These are phyloP conservation scores for Fragum whitleyi DNA, from an alignment of 2,888 invertebrate species.

Conservation along the genomic window DNA sequence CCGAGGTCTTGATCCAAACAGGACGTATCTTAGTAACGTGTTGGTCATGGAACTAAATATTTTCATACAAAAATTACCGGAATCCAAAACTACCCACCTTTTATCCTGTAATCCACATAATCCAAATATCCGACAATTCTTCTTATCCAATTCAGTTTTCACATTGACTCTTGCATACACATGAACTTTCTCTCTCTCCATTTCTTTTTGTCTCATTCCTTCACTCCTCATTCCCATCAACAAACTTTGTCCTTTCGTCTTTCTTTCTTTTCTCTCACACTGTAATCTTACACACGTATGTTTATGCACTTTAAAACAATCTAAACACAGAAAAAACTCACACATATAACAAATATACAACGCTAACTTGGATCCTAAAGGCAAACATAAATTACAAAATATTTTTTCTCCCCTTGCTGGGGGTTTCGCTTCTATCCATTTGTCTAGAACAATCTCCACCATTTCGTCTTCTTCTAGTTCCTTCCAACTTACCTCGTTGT, in stretches of 20 bases:
- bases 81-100: slow-evolving; percentile 4
- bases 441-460: no score
- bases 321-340: not conserved
- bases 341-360: slow-evolving; percentile 3
- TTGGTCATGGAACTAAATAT: not conserved
- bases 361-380: not conserved
- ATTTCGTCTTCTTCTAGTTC: no score
- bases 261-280: not conserved
- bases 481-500: no score
- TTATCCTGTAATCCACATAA: not conserved
- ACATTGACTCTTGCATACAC: not conserved
- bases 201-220: slow-evolving; percentile 27
- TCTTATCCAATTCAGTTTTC: slow-evolving; percentile 11
- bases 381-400: not conserved
- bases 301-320: not conserved
- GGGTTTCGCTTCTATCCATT: no score
- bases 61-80: slow-evolving; percentile 4
- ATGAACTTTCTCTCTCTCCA: slow-evolving; percentile 11
- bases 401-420: no score
- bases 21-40: slow-evolving; percentile 6
- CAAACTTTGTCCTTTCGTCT: not conserved
- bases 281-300: not conserved
- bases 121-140: slow-evolving; percentile 3
- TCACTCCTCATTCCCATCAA: slow-evolving; percentile 7
- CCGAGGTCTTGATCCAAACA: not conserved